Percentiles rank a stretch among this genome's conserved stretches.
Evolutionary conservation across 1,140 invertebrate genomes (phyloP).

Genomic region (Hermetia illucens): DNA sequence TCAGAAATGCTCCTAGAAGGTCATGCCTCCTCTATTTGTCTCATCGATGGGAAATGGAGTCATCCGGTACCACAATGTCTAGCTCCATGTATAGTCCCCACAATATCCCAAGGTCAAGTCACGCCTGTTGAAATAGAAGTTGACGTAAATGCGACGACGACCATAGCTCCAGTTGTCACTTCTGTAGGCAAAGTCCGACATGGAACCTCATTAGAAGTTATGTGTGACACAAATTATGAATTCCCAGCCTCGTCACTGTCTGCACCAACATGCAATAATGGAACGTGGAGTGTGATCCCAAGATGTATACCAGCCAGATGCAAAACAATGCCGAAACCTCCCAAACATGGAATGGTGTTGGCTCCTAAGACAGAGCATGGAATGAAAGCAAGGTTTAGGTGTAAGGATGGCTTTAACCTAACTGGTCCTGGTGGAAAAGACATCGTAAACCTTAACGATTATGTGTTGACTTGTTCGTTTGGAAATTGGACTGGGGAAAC

Average conservation of each 20-base stretch:
- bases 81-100: constrained; percentile 83
- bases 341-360: constrained; percentile 86
- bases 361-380: constrained; percentile 92
- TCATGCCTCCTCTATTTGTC: constrained; percentile 77
- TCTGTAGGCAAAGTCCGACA: constrained; percentile 54
- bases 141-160: constrained; percentile 26
- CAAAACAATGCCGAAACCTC: constrained; percentile 72
- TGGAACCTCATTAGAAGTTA: constrained; percentile 68
- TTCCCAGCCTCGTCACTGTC: constrained; percentile 35
- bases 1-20: constrained; percentile 86
- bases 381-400: constrained; percentile 81
- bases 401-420: constrained; percentile 79
- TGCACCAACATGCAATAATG: constrained; percentile 69
- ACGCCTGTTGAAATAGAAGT: constrained; percentile 30
- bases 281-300: constrained; percentile 89
- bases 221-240: constrained; percentile 80
- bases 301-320: constrained; percentile 80
- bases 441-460: constrained; percentile 33
- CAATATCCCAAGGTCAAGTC: constrained; percentile 69
- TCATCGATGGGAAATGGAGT: constrained; percentile 85
- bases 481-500: constrained; percentile 84
- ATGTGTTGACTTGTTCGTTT: constrained; percentile 69
- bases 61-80: constrained; percentile 77
- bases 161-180: constrained; percentile 35
- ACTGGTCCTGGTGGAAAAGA: constrained; percentile 43